A percentile compares a stretch with the other conserved stretches of the same genome.
Conservation (phyloP, 2,797 vertebrate genomes). For the Ambastaia sidthimunki region DNA sequence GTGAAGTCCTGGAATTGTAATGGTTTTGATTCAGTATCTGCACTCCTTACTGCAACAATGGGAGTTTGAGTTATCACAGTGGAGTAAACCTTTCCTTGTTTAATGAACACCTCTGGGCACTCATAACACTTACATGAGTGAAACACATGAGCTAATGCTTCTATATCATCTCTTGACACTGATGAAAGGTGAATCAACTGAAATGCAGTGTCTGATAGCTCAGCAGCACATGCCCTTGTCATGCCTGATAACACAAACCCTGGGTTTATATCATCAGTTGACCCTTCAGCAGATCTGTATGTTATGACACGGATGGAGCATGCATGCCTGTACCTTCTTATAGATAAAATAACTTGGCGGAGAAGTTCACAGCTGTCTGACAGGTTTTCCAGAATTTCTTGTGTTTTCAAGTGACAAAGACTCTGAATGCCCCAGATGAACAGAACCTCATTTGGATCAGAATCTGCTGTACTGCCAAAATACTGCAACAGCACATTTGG, state of each 20-base stretch:
- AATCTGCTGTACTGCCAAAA: conserved; percentile 57
- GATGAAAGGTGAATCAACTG: conserved; percentile 80
- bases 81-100: conserved; percentile 72
- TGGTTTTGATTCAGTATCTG: conserved; percentile 39
- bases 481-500: conserved; percentile 55
- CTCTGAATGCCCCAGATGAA: conserved; percentile 83
- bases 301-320: conserved; percentile 79
- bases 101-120: conserved; percentile 81
- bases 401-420: conserved; percentile 72
- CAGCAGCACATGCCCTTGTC: conserved; percentile 79
- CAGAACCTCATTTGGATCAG: conserved; percentile 73
- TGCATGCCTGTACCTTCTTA: conserved; percentile 68
- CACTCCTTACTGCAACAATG: conserved; percentile 45
- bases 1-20: conserved; percentile 61
- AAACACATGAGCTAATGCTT: conserved; percentile 75
- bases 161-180: conserved; percentile 75
- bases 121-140: conserved; percentile 62
- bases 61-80: conserved; percentile 72
- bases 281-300: conserved; percentile 77
- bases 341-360: conserved; percentile 78
- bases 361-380: conserved; percentile 82
- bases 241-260: conserved; percentile 85
- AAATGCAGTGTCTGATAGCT: conserved; percentile 72
- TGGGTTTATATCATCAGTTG: conserved; percentile 79
- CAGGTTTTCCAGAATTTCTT: conserved; percentile 70